Base-by-base conservation (phyloP, 64 coral and sea anemone genomes). In the Pocillopora damicornis region DNA sequence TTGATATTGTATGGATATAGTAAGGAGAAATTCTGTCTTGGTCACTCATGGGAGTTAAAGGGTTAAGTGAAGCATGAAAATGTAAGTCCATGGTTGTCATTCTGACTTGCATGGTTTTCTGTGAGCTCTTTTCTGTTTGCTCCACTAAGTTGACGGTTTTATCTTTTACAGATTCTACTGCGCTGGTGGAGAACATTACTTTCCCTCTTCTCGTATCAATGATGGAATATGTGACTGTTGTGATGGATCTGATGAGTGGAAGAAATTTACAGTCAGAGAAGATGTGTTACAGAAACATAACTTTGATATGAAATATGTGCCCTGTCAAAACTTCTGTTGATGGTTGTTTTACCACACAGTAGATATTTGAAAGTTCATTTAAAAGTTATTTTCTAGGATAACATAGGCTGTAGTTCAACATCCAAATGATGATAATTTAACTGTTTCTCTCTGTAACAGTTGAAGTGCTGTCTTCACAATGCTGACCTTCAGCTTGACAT, bases 211-310 rank as follows among this genome's bases (percentile, higher is more conserved):
- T 38, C 79, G 74, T 20, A 88, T 93, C 17, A 93, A 93, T 89
- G 91, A 93, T 77, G 91, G 91, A 11, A 93, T 93, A 37, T 93
- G 91, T 10, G 91, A 93, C 61, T 93, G 91, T 60, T 93, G 91
- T 73, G 91, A 93, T 89, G 91, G 91, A 0, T 93, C 91, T 51
- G 91, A 93, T 77, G 91, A 93, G 37, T 93, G 91, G 91, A 93
- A 93, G 69, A 79, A 85, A 69, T 14, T 37, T 0, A 37, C 57
- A 57, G 87, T 88, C 37, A 82, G 87, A 13, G 76, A 37, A 61
- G 45, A 93, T 79, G 88, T 93, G 22, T 85, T 85, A 51, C 78
- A 83, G 36, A 78, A 85, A 51, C 82, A 93, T 42, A 83, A 88
- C 38, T 88, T 88, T 26, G 73, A 45, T 34, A 66, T 89, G 9